Evolutionary conservation across 64 coral and sea anemone species (phyloP), one percentile per base, ranked within the genome.

Genomic region (Pachyseris speciosa): DNA sequence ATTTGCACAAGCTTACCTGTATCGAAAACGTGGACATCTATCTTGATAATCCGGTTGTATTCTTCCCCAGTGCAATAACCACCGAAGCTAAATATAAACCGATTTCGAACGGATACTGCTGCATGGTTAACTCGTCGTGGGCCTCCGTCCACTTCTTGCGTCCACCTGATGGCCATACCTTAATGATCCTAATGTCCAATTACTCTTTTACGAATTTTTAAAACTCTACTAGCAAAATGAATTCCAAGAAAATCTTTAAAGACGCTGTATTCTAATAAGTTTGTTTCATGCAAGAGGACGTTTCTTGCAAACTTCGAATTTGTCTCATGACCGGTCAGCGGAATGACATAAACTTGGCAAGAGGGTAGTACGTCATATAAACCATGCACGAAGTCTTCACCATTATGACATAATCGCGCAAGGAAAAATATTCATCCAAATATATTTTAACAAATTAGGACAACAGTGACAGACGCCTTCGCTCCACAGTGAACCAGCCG

Each of bases 1-100:
- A 52, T 44, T 36, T 43, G 2, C 16, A 72, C 31, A 28, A 9
- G 44, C 88, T 92, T 43, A 99, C 97, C 90, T 66, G 92, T 65
- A 87, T 99, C 97, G 73, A 99, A 99, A 67, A 99, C 81, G 49
- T 99, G 97, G 26, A 95, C 85, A 33, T 99, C 97, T 85, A 99
- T 92, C 40, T 99, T 99, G 11, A 93, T 79, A 25, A 99, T 90
- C 12, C 37, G 78, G 59, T 77, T 86, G 74, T 99, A 99, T 40
- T 99, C 97, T 24, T 99, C 93, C 9, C 97, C 97, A 27, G 97
- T 95, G 57, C 93, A 99, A 68, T 95, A 99, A 11, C 97, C 97
- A 16, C 97, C 97, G 66, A 99, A 99, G 48, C 97, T 99, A 52
- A 99, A 99, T 32, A 99, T 75, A 72, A 90, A 99, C 30, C 97